A percentile compares a stretch with the other conserved stretches of the same genome.
Conservation (phyloP, 2,888 invertebrate genomes). For the Lutraria lutraria region DNA sequence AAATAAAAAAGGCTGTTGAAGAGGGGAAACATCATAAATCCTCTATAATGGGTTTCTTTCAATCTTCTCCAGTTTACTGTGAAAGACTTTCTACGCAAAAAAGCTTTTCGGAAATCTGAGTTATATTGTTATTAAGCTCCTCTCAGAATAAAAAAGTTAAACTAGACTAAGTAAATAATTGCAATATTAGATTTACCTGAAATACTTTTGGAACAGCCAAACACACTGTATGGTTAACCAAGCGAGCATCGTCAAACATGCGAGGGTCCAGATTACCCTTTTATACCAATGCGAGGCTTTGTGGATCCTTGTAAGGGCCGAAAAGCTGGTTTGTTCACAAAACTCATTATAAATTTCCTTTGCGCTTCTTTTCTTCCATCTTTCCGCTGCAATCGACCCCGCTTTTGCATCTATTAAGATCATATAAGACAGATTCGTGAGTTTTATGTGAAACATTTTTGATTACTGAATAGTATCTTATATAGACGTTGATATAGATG, state of each 20-base stretch:
- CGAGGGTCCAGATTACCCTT: slow-evolving; percentile 74
- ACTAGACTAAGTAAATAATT: too few species aligned
- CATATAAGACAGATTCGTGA: background rate
- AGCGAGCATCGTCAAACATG: slow-evolving; percentile 72
- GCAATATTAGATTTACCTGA: slow-evolving; percentile 30
- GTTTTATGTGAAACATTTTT: too few species aligned
- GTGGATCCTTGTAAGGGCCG: slow-evolving; percentile 78
- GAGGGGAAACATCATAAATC: too few species aligned
- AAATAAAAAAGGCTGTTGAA: too few species aligned
- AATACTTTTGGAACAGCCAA: slow-evolving; percentile 73
- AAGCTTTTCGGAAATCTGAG: too few species aligned
- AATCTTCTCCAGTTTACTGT: too few species aligned
- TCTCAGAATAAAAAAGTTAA: too few species aligned
- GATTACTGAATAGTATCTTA: too few species aligned
- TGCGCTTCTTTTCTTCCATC: slow-evolving; percentile 55
- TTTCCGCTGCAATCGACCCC: slow-evolving; percentile 54
- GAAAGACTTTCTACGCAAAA: too few species aligned
- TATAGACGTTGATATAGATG: too few species aligned
- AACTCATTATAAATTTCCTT: slow-evolving; percentile 64
- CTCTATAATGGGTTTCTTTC: too few species aligned
- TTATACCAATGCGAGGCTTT: slow-evolving; percentile 74
- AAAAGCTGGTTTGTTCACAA: slow-evolving; percentile 79
- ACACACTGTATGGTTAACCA: slow-evolving; percentile 75
- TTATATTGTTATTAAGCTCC: too few species aligned
- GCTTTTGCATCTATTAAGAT: slow-evolving; percentile 52